These are phyloP conservation scores for Pleuronectes platessa DNA, from an alignment of 2,113 vertebrate genomes.

Conservation along the genomic window DNA sequence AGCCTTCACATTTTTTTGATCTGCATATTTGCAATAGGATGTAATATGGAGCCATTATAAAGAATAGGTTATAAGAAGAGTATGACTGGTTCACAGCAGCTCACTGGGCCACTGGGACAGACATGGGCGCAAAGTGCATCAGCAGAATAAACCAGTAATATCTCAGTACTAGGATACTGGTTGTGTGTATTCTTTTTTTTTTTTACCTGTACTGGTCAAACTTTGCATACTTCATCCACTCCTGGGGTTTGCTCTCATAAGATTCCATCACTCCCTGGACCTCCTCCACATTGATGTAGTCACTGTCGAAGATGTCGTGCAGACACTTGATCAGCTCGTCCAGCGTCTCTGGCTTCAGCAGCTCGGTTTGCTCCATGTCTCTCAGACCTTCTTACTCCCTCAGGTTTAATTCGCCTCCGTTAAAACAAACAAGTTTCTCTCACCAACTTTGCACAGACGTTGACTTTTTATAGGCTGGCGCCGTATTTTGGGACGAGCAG, in stretches of 20 bases:
- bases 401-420: too few species aligned
- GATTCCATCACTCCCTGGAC: slow-evolving; percentile 91
- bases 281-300: slow-evolving; percentile 88
- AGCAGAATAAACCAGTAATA: slow-evolving; percentile 11
- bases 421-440: not conserved
- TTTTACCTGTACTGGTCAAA: slow-evolving; percentile 93
- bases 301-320: slow-evolving; percentile 86
- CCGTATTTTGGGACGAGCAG: slow-evolving; percentile 53
- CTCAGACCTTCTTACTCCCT: not conserved
- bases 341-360: slow-evolving; percentile 84
- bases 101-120: not conserved
- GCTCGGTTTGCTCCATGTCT: slow-evolving; percentile 86
- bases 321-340: slow-evolving; percentile 87
- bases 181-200: not conserved
- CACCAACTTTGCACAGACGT: slow-evolving; percentile 16
- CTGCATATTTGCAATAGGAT: not conserved
- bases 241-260: slow-evolving; percentile 89
- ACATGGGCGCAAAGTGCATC: slow-evolving; percentile 34
- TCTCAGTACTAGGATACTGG: too few species aligned
- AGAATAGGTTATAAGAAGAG: not conserved
- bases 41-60: not conserved
- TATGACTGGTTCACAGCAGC: not conserved
- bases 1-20: not conserved
- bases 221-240: slow-evolving; percentile 89
- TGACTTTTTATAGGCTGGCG: slow-evolving; percentile 70